A percentile compares a stretch with the other conserved stretches of the same genome.
Evolutionary conservation across 2,888 invertebrate genomes (phyloP).

Genomic region (Unio delphinus): DNA sequence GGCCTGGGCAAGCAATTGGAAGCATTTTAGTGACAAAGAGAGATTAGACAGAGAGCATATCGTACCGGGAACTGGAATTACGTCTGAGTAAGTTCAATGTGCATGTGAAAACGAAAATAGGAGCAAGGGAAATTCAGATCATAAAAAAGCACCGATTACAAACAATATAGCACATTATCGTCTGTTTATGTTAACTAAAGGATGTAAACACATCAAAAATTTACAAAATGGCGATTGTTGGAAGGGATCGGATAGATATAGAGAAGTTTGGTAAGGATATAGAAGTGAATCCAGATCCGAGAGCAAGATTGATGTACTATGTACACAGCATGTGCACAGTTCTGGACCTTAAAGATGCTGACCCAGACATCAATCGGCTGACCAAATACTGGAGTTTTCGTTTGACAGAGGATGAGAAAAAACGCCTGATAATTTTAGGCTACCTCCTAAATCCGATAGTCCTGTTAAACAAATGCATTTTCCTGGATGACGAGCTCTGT

Average conservation of each 20-base stretch:
- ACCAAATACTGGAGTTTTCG: slow-evolving; percentile 11
- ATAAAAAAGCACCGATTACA: no score
- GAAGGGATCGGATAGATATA: slow-evolving; percentile 14
- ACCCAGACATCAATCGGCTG: slow-evolving; percentile 9
- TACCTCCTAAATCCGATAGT: slow-evolving; percentile 12
- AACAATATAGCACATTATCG: no score
- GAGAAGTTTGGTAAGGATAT: slow-evolving; percentile 26
- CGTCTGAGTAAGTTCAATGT: no score
- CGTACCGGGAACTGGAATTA: no score
- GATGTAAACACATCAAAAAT: no score
- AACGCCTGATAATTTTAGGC: slow-evolving; percentile 14
- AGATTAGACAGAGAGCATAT: no score
- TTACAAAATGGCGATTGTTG: slow-evolving; percentile 2
- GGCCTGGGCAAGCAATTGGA: no score
- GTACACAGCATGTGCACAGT: slow-evolving; percentile 24
- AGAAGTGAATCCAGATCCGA: slow-evolving; percentile 18
- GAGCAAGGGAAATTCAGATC: no score
- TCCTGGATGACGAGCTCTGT: slow-evolving; percentile 22
- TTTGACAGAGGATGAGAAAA: slow-evolving; percentile 10
- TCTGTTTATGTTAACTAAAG: no score
- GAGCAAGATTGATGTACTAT: slow-evolving; percentile 35
- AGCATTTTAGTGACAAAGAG: no score
- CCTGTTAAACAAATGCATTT: slow-evolving; percentile 17
- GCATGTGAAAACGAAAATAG: no score
- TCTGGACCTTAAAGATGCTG: slow-evolving; percentile 18